These are phyloP conservation scores for Coenobita brevimanus DNA, from an alignment of 1,140 invertebrate genomes.

Conservation along the genomic window DNA sequence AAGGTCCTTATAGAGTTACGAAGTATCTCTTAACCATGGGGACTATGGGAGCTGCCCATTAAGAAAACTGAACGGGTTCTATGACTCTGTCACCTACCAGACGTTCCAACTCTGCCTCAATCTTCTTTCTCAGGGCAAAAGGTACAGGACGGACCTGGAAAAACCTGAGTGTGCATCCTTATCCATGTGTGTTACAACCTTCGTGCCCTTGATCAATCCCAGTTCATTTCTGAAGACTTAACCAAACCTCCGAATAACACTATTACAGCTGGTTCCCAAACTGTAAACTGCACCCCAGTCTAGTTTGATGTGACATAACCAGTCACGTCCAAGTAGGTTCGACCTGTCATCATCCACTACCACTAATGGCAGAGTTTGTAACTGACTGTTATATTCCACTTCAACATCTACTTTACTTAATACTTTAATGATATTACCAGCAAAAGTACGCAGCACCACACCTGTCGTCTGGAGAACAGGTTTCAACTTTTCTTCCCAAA, in stretches of 20 bases:
- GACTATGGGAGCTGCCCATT: conserved; percentile 10
- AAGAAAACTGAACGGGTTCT: background rate
- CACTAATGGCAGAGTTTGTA: too few species aligned
- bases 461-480: too few species aligned
- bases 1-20: background rate
- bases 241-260: too few species aligned
- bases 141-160: background rate
- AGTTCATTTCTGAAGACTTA: conserved; percentile 13
- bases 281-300: conserved; percentile 11
- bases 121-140: background rate
- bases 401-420: too few species aligned
- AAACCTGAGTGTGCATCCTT: conserved; percentile 4
- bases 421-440: too few species aligned
- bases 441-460: too few species aligned
- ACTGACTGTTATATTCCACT: too few species aligned
- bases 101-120: background rate
- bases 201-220: background rate
- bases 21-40: background rate
- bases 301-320: conserved; percentile 10
- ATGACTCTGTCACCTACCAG: conserved; percentile 17
- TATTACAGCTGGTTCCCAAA: background rate
- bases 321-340: background rate
- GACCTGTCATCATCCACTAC: too few species aligned
- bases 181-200: background rate
- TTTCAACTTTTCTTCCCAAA: too few species aligned